phyloP scores from a whole-genome alignment of 2,888 invertebrate genomes.

The Epistrophe eligans region DNA sequence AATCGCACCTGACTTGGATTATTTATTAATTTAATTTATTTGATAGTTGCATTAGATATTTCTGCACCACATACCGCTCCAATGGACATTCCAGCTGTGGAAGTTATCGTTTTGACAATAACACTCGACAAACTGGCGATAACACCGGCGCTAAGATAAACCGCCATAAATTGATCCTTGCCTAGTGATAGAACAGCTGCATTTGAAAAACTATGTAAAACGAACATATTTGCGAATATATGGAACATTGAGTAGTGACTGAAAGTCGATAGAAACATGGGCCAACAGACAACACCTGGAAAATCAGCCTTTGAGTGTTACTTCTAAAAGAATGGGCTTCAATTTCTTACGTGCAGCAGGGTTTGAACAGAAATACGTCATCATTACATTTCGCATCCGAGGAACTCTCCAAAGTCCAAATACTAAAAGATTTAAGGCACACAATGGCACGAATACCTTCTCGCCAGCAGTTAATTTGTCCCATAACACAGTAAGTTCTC shows the following conservation, averaged over 20 bases:
- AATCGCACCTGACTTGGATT: slow-evolving; percentile 95
- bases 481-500: slow-evolving; percentile 86
- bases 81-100: slow-evolving; percentile 91
- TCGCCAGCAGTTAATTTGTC: slow-evolving; percentile 89
- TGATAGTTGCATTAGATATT: neutral
- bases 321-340: neutral
- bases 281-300: slow-evolving; percentile 90
- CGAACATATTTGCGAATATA: slow-evolving; percentile 97
- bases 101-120: slow-evolving; percentile 89
- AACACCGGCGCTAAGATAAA: slow-evolving; percentile 95
- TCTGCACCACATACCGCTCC: slow-evolving; percentile 93
- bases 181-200: slow-evolving; percentile 90
- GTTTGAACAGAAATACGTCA: slow-evolving; percentile 93
- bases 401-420: slow-evolving; percentile 93
- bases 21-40: slow-evolving; percentile 61
- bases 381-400: slow-evolving; percentile 89
- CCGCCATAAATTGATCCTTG: slow-evolving; percentile 95
- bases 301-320: slow-evolving; percentile 66
- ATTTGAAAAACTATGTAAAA: slow-evolving; percentile 91
- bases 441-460: slow-evolving; percentile 91
- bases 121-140: slow-evolving; percentile 94
- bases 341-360: slow-evolving; percentile 89
- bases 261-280: slow-evolving; percentile 97
- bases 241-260: slow-evolving; percentile 95
- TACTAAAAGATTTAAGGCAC: slow-evolving; percentile 90